phyloP scores from a whole-genome alignment of 2,888 invertebrate species.

The Acronicta psi region DNA sequence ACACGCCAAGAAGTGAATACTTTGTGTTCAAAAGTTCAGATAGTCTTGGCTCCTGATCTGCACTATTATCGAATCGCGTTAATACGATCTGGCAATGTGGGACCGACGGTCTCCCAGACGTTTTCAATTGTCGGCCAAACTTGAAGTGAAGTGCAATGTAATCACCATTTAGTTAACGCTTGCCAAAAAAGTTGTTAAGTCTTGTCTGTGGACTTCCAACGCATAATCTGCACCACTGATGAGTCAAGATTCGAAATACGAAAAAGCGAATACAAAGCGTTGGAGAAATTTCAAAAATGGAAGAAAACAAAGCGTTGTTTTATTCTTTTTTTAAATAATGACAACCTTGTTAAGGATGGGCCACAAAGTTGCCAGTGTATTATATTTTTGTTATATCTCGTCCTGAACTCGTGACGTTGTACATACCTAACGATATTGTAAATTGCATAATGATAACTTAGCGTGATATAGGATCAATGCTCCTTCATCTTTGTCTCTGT shows the following conservation, averaged over 20 bases:
- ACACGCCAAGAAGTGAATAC: constrained; percentile 4
- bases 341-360: too few relatives aligned
- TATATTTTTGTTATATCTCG: too few relatives aligned
- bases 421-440: too few relatives aligned
- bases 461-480: too few relatives aligned
- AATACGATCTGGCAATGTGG: constrained; percentile 26
- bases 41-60: not conserved
- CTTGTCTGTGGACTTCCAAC: constrained; percentile 1
- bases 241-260: constrained; percentile 1
- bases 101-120: constrained; percentile 19
- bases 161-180: constrained; percentile 18
- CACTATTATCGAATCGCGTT: constrained; percentile 11
- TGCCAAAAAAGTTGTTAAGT: constrained; percentile 35
- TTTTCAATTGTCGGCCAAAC: constrained; percentile 25
- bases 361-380: not conserved
- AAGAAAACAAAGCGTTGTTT: not conserved
- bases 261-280: not conserved
- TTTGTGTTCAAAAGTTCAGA: not conserved
- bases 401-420: too few relatives aligned
- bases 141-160: constrained; percentile 32
- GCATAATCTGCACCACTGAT: not conserved
- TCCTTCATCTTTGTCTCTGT: too few relatives aligned
- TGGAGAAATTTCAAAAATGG: not conserved
- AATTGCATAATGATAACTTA: too few relatives aligned
- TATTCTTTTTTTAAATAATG: too few relatives aligned